phyloP scores from a whole-genome alignment of 2,797 vertebrate species.

The Margarornis squamiger region DNA sequence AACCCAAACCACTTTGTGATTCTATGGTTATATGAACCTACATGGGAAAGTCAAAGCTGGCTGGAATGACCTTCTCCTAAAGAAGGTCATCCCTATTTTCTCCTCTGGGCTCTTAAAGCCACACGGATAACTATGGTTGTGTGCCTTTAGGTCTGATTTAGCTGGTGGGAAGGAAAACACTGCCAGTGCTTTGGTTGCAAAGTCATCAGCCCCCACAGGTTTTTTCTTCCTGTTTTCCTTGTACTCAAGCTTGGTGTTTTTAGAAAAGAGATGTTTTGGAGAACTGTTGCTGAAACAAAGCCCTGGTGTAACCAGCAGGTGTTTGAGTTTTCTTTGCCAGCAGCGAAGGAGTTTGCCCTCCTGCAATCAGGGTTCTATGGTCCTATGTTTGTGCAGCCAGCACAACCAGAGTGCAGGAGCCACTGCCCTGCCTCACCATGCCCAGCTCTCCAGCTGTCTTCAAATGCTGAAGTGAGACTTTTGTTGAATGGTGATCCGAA shows the following conservation, averaged over 20 bases:
- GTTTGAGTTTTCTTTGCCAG: background rate
- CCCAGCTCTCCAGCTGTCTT: background rate
- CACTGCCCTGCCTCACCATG: background rate
- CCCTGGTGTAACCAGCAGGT: background rate
- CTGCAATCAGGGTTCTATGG: background rate
- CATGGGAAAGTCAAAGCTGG: background rate
- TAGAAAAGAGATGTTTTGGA: background rate
- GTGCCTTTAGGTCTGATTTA: background rate
- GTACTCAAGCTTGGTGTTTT: background rate
- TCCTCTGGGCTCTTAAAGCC: background rate
- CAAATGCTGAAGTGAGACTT: background rate
- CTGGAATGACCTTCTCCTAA: background rate
- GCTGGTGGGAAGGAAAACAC: background rate
- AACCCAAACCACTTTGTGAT: background rate
- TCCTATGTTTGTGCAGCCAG: background rate
- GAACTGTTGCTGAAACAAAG: conserved; percentile 35
- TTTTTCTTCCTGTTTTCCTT: background rate
- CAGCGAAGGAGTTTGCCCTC: background rate
- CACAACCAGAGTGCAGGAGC: background rate
- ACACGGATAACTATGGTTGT: fast-evolving
- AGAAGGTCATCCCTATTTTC: background rate
- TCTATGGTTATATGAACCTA: background rate
- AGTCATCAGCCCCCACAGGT: fast-evolving
- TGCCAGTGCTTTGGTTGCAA: background rate
- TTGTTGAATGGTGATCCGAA: background rate